Percentiles rank a stretch among this genome's conserved stretches.
phyloP scores from a whole-genome alignment of 2,888 invertebrate genomes.

The Steinernema hermaphroditum region DNA sequence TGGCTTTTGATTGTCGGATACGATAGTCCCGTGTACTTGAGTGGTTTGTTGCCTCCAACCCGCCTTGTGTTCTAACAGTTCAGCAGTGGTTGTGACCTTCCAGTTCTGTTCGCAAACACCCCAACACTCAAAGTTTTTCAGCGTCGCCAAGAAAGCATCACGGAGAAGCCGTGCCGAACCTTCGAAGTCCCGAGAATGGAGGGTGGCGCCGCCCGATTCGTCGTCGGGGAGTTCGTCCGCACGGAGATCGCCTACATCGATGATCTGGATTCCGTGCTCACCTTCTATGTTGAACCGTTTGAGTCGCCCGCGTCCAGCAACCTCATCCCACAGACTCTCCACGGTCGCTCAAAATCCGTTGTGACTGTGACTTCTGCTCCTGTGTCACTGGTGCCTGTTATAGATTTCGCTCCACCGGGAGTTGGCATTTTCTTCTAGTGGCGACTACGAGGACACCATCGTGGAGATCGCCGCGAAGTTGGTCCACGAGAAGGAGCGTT shows the following conservation, averaged over 20 bases:
- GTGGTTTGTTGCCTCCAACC: no score
- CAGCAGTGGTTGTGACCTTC: no score
- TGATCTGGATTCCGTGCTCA: neutral
- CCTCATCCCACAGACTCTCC: neutral
- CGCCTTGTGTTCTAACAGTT: no score
- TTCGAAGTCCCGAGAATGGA: neutral
- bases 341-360: neutral
- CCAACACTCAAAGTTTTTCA: no score
- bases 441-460: neutral
- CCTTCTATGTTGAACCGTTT: neutral
- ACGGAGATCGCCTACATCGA: slow-evolving; percentile 2
- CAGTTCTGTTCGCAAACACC: no score
- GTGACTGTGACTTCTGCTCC: neutral
- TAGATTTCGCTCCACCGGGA: neutral
- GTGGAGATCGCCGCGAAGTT: neutral
- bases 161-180: neutral
- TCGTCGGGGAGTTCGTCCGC: slow-evolving; percentile 3
- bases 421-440: neutral
- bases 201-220: neutral
- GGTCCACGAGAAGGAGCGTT: neutral
- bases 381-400: neutral
- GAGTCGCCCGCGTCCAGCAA: neutral
- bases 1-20: no score
- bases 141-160: neutral
- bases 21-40: no score